A percentile compares a stretch with the other conserved stretches of the same genome.
Evolutionary conservation across 2,888 invertebrate genomes (phyloP).

Genomic region (Paralinhomoeus sp.): DNA sequence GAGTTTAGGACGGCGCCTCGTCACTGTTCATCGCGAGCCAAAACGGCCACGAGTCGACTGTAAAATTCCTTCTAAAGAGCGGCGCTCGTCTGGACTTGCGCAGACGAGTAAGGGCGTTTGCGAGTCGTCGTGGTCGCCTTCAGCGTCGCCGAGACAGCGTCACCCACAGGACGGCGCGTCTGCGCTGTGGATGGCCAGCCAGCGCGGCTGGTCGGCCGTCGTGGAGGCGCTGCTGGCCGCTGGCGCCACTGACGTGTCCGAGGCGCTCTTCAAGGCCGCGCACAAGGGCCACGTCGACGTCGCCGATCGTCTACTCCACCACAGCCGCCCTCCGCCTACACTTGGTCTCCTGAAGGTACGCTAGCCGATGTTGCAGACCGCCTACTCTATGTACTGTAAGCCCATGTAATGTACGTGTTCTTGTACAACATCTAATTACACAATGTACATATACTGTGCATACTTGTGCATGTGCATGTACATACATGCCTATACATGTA

Average conservation of each 20-base stretch:
- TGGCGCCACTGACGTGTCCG: constrained; percentile 89
- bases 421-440: too few relatives aligned
- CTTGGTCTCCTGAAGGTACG: too few relatives aligned
- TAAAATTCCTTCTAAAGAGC: constrained; percentile 44
- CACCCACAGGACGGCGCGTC: constrained; percentile 34
- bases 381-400: too few relatives aligned
- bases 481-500: too few relatives aligned
- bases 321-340: too few relatives aligned
- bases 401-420: too few relatives aligned
- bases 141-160: too few relatives aligned
- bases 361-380: too few relatives aligned
- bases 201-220: constrained; percentile 68
- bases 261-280: constrained; percentile 71
- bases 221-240: too few relatives aligned
- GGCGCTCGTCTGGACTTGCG: constrained; percentile 40
- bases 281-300: constrained; percentile 78
- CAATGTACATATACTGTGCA: too few relatives aligned
- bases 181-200: constrained; percentile 75
- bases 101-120: constrained; percentile 5
- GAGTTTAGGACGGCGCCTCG: constrained; percentile 73
- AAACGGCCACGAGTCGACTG: constrained; percentile 64
- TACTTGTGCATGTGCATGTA: too few relatives aligned
- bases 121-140: too few relatives aligned
- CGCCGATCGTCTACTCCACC: constrained; percentile 51
- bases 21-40: constrained; percentile 77